phyloP scores from a whole-genome alignment of 2,113 vertebrate genomes.

The Notothenia coriiceps region DNA sequence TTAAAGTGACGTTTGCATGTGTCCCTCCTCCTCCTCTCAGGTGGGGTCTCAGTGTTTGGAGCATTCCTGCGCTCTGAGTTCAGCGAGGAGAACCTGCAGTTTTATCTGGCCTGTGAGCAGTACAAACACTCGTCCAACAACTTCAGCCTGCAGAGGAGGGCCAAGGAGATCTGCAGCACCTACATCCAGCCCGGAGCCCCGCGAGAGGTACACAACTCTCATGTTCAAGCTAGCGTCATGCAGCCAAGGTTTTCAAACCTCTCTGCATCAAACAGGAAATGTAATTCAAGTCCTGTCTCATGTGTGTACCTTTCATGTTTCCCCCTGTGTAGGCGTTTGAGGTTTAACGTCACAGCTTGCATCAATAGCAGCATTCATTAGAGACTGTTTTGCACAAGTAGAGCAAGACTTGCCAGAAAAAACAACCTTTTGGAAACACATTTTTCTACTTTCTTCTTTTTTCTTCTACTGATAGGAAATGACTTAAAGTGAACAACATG shows the following conservation, averaged over 20 bases:
- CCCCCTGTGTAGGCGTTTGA: not conserved
- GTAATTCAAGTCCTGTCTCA: not conserved
- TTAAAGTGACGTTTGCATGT: not conserved
- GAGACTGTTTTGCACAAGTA: no score
- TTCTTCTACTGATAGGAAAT: no score
- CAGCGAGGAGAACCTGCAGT: conserved; percentile 97
- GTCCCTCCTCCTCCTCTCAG: conserved; percentile 50
- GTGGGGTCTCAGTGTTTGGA: conserved; percentile 86
- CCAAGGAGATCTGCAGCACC: conserved; percentile 89
- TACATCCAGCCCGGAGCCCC: conserved; percentile 91
- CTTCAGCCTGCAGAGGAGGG: conserved; percentile 88
- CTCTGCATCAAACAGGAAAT: not conserved
- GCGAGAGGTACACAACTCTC: conserved; percentile 87
- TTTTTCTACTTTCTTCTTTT: no score
- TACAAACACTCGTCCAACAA: conserved; percentile 91
- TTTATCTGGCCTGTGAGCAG: conserved; percentile 94
- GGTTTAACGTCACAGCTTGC: not conserved
- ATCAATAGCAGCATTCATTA: conserved; percentile 13
- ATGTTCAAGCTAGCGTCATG: not conserved
- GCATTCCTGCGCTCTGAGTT: conserved; percentile 94
- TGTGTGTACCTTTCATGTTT: not conserved
- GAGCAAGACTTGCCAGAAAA: no score
- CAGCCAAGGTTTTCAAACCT: not conserved
- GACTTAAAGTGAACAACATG: no score
- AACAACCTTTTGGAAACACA: no score